Conservation (phyloP, 2,113 vertebrate species). For the Lates calcarifer region DNA sequence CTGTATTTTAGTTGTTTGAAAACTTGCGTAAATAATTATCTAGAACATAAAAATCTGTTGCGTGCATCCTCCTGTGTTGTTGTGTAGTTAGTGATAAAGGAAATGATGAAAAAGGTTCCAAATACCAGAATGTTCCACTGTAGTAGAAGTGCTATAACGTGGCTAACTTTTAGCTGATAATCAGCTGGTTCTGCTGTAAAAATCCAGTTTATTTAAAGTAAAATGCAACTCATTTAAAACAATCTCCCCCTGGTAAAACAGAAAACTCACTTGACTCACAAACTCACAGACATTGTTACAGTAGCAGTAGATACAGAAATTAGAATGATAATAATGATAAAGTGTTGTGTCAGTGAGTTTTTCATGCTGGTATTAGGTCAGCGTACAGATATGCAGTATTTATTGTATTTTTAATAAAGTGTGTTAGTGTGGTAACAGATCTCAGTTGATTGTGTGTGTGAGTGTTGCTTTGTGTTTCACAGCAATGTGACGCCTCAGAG, state of each 20-base stretch:
- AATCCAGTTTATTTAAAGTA: neutral
- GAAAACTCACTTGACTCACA: no score
- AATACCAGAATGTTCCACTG: neutral
- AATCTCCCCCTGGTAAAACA: neutral
- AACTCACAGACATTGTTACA: neutral
- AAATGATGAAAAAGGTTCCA: neutral
- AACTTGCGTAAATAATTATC: neutral
- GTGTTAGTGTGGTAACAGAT: neutral
- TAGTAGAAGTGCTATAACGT: neutral
- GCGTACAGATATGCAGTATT: neutral
- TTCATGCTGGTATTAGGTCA: neutral
- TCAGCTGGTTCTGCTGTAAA: neutral
- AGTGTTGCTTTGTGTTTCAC: constrained; percentile 12
- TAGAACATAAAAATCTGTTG: neutral
- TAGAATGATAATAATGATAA: neutral
- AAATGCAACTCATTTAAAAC: neutral
- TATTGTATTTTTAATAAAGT: neutral
- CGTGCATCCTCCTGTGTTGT: neutral
- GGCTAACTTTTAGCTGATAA: neutral
- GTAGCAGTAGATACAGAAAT: no score
- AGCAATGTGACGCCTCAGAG: constrained; percentile 96
- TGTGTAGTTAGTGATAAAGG: no score
- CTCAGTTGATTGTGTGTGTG: neutral
- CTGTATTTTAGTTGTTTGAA: neutral
- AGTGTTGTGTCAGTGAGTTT: neutral